Evolutionary conservation across 2,888 invertebrate genomes (phyloP), one percentile per base, ranked within the genome.

Genomic region (Cataglyphis livida): DNA sequence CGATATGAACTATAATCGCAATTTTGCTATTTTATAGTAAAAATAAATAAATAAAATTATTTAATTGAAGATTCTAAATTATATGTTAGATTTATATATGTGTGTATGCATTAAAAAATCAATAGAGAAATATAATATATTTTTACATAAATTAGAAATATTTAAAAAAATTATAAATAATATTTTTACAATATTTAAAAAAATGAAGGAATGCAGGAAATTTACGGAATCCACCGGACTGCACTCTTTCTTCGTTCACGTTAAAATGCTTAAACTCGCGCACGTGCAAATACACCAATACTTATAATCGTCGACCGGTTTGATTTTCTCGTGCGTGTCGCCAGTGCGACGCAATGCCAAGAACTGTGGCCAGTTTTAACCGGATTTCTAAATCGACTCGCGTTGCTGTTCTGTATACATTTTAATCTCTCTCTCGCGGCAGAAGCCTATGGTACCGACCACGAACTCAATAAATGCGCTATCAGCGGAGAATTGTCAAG

Each of bases 291-390:
- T 15, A 44, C 41, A 44, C 57, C 44, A n/a, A 70, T 70, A 78
- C 44, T 78, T 41, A 41, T 41, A 28, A 7, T 41, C 18, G 28
- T 10, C 76, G 70, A 38, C 35, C 83, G 75, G 82, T 83, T 85
- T 83, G 76, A 87, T 79, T 84, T 84, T 76, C 41, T 75, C 79
- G 79, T 62, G 73, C 68, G 68, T 81, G 74, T 83, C 73, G 62
- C 76, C 65, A 68, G 68, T 78, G 68, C 84, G 85, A 70, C 68
- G 85, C 74, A 87, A 89, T 86, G 84, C 82, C 88, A 86, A 87
- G 81, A 83, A 90, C 90, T 85, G 88, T 62, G 85, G 84, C 90
- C 84, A 89, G 91, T 91, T 91, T 71, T 61, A 91, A 91, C 91
- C 87, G 88, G 89, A 91, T 91, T 88, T 87, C 85, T 84, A 59